phyloP scores from a whole-genome alignment of 2,888 invertebrate species.

The Dicyrtomina minuta region DNA sequence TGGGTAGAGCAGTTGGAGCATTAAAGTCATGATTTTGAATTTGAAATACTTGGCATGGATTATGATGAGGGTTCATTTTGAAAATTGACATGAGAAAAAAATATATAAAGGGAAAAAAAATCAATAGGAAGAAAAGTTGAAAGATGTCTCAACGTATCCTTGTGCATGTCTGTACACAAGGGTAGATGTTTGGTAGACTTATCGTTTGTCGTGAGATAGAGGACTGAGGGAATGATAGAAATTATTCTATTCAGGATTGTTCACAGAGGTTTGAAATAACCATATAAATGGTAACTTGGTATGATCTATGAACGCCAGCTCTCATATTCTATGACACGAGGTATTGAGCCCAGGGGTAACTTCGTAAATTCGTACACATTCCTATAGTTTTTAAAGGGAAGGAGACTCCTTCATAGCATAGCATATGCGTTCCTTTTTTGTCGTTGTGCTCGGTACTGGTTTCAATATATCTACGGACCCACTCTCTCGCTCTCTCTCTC shows the following conservation, averaged over 20 bases:
- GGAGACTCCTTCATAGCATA: background rate
- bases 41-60: too few species aligned
- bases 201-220: too few species aligned
- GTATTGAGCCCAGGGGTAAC: slow-evolving; percentile 2
- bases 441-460: background rate
- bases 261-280: slow-evolving; percentile 11
- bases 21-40: too few species aligned
- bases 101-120: background rate
- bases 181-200: too few species aligned
- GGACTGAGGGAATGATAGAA: too few species aligned
- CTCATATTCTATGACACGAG: slow-evolving; percentile 1
- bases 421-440: background rate
- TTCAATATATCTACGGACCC: background rate
- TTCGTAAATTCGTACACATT: background rate
- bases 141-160: background rate
- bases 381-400: background rate
- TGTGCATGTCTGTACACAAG: too few species aligned
- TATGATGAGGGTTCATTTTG: too few species aligned
- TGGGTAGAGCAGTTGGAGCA: too few species aligned
- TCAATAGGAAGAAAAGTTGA: background rate
- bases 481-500: background rate
- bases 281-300: slow-evolving; percentile 8
- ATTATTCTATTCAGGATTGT: slow-evolving; percentile 1
- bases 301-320: slow-evolving; percentile 14
- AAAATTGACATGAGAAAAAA: background rate